Percentiles rank a stretch among this genome's conserved stretches.
phyloP scores from a whole-genome alignment of 2,113 vertebrate species.

The Murina feae region DNA sequence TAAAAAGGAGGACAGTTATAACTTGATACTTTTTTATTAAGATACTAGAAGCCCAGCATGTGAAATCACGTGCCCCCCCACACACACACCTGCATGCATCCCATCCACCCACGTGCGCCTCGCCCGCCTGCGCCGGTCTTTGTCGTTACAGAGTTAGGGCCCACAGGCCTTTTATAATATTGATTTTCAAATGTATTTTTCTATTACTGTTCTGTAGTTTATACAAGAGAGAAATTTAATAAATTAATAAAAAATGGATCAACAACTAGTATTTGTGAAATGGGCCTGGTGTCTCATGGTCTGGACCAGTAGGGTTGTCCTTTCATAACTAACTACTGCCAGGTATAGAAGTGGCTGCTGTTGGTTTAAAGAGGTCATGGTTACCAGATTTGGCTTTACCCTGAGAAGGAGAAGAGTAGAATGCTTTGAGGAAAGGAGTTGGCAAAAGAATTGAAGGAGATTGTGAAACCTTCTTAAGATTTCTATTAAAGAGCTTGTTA shows the following conservation, averaged over 20 bases:
- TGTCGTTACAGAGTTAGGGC: neutral
- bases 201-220: neutral
- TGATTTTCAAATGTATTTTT: neutral
- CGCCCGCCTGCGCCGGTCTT: too few species aligned
- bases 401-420: conserved; percentile 5
- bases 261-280: neutral
- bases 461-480: neutral
- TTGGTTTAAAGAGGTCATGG: neutral
- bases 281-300: neutral
- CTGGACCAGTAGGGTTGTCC: neutral
- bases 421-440: neutral
- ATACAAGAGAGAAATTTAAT: neutral
- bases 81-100: too few species aligned
- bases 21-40: neutral
- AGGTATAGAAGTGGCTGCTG: neutral
- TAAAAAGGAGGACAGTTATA: neutral
- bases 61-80: too few species aligned
- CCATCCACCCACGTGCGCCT: too few species aligned
- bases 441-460: neutral
- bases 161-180: too few species aligned
- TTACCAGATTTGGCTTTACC: neutral
- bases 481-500: conserved; percentile 28
- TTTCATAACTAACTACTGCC: neutral
- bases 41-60: too few species aligned
- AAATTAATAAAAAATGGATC: neutral